Evolutionary conservation across 2,113 vertebrate species (phyloP).

Genomic region (Eurypyga helias): DNA sequence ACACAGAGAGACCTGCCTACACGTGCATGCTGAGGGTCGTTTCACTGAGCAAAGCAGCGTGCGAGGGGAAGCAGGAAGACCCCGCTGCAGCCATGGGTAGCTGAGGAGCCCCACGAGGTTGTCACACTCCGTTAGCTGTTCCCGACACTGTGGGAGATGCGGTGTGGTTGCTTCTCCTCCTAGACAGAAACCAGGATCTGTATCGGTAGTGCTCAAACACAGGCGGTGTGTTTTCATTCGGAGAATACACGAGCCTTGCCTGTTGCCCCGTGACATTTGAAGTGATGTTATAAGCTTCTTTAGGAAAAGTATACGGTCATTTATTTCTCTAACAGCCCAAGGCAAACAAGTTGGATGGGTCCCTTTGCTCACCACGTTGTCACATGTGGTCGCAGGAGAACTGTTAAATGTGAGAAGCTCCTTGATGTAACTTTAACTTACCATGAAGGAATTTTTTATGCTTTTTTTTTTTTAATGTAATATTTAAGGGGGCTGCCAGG

Average conservation of each 20-base stretch:
- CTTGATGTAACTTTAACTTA: slow-evolving; percentile 32
- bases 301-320: not conserved
- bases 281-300: not conserved
- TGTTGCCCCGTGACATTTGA: not conserved
- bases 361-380: not conserved
- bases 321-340: slow-evolving; percentile 42
- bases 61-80: not conserved
- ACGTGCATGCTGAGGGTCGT: accelerated
- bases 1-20: not conserved
- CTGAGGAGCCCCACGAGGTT: not conserved
- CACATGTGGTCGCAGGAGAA: not conserved
- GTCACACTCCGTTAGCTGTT: not conserved
- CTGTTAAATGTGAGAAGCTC: slow-evolving; percentile 24
- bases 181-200: not conserved
- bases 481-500: not conserved
- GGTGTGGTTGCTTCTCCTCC: not conserved
- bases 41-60: not conserved
- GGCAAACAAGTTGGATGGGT: not conserved
- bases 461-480: not conserved
- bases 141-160: not conserved
- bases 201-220: not conserved
- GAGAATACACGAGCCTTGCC: not conserved
- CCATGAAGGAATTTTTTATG: not conserved
- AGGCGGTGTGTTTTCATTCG: not conserved
- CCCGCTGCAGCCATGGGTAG: not conserved